phyloP scores from a whole-genome alignment of 2,113 vertebrate genomes.

The Actenoides hombroni region DNA sequence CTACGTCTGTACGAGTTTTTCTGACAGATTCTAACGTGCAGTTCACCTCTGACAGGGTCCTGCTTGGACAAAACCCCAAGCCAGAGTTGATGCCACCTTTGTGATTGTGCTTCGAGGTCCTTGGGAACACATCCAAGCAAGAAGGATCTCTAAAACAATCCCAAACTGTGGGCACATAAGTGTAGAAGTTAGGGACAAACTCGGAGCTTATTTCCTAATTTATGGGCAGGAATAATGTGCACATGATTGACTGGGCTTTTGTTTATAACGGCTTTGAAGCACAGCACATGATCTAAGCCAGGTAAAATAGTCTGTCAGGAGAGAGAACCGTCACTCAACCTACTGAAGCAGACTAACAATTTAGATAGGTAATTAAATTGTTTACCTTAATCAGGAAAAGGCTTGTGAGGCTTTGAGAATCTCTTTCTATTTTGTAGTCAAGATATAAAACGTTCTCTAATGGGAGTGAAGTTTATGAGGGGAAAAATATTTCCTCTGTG shows the following conservation, averaged over 20 bases:
- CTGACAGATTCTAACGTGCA: background rate
- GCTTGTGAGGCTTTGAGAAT: background rate
- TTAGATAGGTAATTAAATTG: slow-evolving; percentile 22
- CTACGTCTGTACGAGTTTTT: background rate
- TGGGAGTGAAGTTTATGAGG: slow-evolving; percentile 31
- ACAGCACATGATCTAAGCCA: background rate
- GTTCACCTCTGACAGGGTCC: background rate
- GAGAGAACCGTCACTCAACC: background rate
- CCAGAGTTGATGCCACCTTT: background rate
- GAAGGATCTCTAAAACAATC: background rate
- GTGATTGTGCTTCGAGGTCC: background rate
- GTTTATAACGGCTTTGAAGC: background rate
- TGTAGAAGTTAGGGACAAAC: background rate
- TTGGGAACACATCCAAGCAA: background rate
- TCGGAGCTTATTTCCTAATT: background rate
- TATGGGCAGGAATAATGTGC: background rate
- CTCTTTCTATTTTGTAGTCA: background rate
- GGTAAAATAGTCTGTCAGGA: background rate
- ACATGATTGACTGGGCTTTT: background rate
- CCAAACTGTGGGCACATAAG: background rate
- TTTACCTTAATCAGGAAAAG: slow-evolving; percentile 32
- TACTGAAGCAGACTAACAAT: slow-evolving; percentile 11
- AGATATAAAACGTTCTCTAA: slow-evolving; percentile 19
- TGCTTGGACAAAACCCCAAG: background rate
- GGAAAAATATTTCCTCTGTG: slow-evolving; percentile 32